These are phyloP conservation scores for Carassius carassius DNA, from an alignment of 2,113 vertebrate species.

Conservation along the genomic window DNA sequence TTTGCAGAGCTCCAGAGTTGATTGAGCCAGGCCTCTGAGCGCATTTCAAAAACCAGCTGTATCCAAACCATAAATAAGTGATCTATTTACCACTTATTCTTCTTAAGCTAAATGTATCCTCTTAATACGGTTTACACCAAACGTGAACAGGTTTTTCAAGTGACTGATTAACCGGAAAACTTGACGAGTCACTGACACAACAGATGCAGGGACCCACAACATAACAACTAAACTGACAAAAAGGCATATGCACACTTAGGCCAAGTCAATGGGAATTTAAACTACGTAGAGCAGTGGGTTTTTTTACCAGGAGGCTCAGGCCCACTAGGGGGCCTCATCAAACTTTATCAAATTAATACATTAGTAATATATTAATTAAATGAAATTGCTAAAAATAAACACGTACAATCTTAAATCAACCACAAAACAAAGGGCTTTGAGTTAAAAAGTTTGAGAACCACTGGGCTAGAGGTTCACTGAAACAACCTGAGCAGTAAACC, in stretches of 20 bases:
- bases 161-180: constrained; percentile 32
- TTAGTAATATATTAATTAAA: background rate
- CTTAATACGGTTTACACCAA: background rate
- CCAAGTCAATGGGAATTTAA: constrained; percentile 14
- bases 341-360: background rate
- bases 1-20: constrained; percentile 1
- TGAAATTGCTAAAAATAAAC: background rate
- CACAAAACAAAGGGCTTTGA: background rate
- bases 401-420: background rate
- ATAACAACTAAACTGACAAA: constrained; percentile 40
- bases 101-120: constrained; percentile 3
- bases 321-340: background rate
- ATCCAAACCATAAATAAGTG: constrained; percentile 23
- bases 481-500: background rate
- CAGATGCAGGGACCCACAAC: constrained; percentile 23
- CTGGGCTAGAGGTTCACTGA: background rate
- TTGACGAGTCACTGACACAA: background rate
- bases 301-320: background rate
- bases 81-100: constrained; percentile 27
- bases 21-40: background rate
- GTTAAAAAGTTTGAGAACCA: background rate
- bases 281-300: background rate
- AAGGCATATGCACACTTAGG: constrained; percentile 22
- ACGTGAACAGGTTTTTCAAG: constrained; percentile 5
- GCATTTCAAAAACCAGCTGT: constrained; percentile 5